These are phyloP conservation scores for Lota lota DNA, from an alignment of 2,113 vertebrate species.

Conservation along the genomic window DNA sequence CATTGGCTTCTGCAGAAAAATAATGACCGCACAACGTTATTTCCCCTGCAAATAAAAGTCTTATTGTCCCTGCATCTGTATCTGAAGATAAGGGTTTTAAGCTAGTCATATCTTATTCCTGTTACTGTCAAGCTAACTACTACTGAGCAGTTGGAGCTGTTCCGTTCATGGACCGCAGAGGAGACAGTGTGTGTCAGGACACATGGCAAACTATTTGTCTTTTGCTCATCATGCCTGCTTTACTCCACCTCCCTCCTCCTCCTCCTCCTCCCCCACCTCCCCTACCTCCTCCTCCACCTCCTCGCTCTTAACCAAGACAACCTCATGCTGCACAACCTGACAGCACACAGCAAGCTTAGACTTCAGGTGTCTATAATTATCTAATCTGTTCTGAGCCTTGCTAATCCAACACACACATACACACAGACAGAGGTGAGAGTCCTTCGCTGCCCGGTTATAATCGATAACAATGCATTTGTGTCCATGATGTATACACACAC, in stretches of 20 bases:
- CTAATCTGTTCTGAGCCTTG: slow-evolving; percentile 74
- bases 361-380: slow-evolving; percentile 76
- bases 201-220: slow-evolving; percentile 58
- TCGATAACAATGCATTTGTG: too few relatives aligned
- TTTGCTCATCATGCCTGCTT: slow-evolving; percentile 3
- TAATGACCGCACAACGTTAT: background rate
- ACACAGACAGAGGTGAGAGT: background rate
- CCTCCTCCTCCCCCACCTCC: slow-evolving; percentile 23
- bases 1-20: background rate
- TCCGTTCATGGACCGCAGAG: background rate
- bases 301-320: slow-evolving; percentile 30
- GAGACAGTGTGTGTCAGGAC: slow-evolving; percentile 17
- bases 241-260: background rate
- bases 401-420: slow-evolving; percentile 69
- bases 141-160: background rate
- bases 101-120: background rate
- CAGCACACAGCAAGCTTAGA: slow-evolving; percentile 66
- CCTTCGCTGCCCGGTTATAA: too few relatives aligned
- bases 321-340: slow-evolving; percentile 72
- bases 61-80: slow-evolving; percentile 2
- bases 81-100: background rate
- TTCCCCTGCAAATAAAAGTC: background rate
- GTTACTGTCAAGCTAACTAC: slow-evolving; percentile 14
- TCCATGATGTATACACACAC: too few relatives aligned
- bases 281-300: slow-evolving; percentile 11